Percentiles rank a stretch among this genome's conserved stretches.
Conservation (phyloP, 1,140 invertebrate species). For the Drosophila tani region DNA sequence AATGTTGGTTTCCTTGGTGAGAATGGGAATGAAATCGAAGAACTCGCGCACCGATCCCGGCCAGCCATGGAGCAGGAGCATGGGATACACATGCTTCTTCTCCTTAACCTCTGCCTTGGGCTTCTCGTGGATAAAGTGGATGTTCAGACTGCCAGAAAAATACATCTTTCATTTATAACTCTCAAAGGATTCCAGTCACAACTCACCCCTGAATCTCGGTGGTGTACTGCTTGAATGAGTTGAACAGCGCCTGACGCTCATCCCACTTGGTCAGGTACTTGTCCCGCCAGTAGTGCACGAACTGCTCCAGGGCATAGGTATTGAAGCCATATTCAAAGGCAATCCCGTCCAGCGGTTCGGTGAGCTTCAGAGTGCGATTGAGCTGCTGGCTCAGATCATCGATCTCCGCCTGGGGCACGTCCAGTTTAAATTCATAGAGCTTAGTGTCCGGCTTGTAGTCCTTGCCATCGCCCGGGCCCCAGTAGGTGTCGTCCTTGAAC, state of each 20-base stretch:
- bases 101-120: slow-evolving; percentile 85
- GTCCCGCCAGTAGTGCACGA: slow-evolving; percentile 90
- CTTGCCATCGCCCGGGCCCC: slow-evolving; percentile 72
- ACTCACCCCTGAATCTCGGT: slow-evolving; percentile 88
- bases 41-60: slow-evolving; percentile 96
- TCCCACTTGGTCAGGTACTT: slow-evolving; percentile 90
- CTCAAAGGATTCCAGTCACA: background rate
- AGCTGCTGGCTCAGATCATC: slow-evolving; percentile 88
- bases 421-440: slow-evolving; percentile 64
- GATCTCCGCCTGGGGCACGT: slow-evolving; percentile 81
- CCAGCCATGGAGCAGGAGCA: slow-evolving; percentile 95
- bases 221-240: slow-evolving; percentile 90
- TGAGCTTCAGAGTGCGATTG: slow-evolving; percentile 86
- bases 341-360: slow-evolving; percentile 88
- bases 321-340: slow-evolving; percentile 93
- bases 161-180: background rate
- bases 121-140: slow-evolving; percentile 90
- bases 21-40: slow-evolving; percentile 91
- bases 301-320: slow-evolving; percentile 87
- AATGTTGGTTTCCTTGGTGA: slow-evolving; percentile 87
- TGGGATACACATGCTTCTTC: slow-evolving; percentile 87
- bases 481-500: slow-evolving; percentile 74
- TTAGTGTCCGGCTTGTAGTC: slow-evolving; percentile 64
- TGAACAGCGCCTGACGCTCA: slow-evolving; percentile 88
- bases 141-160: slow-evolving; percentile 86